Conservation (phyloP, 2,888 invertebrate species). For the Phyllotreta striolata region DNA sequence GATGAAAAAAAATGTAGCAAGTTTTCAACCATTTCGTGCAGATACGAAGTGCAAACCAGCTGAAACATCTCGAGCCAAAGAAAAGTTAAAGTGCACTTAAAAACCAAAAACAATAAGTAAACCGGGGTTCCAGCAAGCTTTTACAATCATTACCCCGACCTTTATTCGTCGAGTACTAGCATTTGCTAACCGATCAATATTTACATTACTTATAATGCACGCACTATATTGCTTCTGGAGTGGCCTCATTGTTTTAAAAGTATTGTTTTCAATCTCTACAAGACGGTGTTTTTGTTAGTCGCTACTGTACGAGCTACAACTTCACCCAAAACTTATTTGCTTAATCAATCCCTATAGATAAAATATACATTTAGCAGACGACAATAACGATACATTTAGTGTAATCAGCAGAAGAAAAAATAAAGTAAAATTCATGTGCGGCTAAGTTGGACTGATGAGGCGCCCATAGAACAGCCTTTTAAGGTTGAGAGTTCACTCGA, state of each 20-base stretch:
- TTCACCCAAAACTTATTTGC: no score
- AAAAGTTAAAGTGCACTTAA: slow-evolving; percentile 37
- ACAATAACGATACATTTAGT: neutral
- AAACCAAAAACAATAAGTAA: slow-evolving; percentile 40
- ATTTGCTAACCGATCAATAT: slow-evolving; percentile 55
- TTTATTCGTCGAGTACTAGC: slow-evolving; percentile 41
- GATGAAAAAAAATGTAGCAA: no score
- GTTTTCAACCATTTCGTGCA: no score
- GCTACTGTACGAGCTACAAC: no score
- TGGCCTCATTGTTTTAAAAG: slow-evolving; percentile 44
- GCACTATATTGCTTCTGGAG: slow-evolving; percentile 39
- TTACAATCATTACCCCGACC: slow-evolving; percentile 36
- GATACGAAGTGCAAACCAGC: slow-evolving; percentile 19
- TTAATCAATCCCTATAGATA: no score
- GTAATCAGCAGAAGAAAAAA: neutral
- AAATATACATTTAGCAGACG: neutral
- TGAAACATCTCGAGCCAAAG: slow-evolving; percentile 32
- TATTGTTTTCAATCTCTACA: slow-evolving; percentile 33
- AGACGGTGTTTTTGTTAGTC: slow-evolving; percentile 21
- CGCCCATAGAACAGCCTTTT: slow-evolving; percentile 25
- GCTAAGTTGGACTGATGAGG: neutral
- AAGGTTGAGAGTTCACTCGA: slow-evolving; percentile 32
- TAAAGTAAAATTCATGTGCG: no score
- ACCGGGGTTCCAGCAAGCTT: slow-evolving; percentile 41
- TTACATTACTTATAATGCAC: slow-evolving; percentile 48